These are phyloP conservation scores for Nasua narica DNA, from an alignment of 2,797 vertebrate genomes.

Conservation along the genomic window DNA sequence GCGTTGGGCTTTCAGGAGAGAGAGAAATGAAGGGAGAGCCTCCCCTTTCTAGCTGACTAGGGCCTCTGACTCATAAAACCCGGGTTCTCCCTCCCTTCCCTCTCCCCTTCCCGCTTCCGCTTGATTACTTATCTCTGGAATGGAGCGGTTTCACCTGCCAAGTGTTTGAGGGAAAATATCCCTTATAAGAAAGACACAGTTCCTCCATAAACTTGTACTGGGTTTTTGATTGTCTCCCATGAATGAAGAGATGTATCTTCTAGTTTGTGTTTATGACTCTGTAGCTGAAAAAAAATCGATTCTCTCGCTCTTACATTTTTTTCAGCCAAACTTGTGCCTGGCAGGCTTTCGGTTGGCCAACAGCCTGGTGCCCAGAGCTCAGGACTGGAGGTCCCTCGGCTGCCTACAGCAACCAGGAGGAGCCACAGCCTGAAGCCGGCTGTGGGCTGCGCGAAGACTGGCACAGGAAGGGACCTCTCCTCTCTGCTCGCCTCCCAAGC, in stretches of 20 bases:
- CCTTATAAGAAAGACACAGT: slow-evolving; percentile 41
- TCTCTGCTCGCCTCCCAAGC: not conserved
- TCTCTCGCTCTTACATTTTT: slow-evolving; percentile 18
- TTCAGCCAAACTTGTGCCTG: not conserved
- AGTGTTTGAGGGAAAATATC: slow-evolving; percentile 28
- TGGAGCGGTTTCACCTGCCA: slow-evolving; percentile 43
- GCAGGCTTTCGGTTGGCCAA: not conserved
- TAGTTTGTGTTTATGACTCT: slow-evolving; percentile 54
- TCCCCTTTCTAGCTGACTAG: not conserved
- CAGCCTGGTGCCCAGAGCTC: slow-evolving; percentile 3
- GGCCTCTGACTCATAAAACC: not conserved
- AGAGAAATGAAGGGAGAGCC: not conserved
- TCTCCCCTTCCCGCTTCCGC: not conserved
- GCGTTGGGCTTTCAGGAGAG: not conserved
- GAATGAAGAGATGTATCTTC: slow-evolving; percentile 63
- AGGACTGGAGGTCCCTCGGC: not conserved
- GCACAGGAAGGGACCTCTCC: not conserved
- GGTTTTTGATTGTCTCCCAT: slow-evolving; percentile 64
- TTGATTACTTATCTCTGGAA: slow-evolving; percentile 35
- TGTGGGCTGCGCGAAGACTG: not conserved
- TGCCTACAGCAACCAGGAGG: not conserved
- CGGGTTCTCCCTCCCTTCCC: not conserved
- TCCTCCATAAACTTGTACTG: slow-evolving; percentile 59
- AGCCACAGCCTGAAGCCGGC: not conserved
- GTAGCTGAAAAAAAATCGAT: slow-evolving; percentile 43